These are phyloP conservation scores for Penaeus vannamei DNA, from an alignment of 1,140 invertebrate genomes.

Conservation along the genomic window DNA sequence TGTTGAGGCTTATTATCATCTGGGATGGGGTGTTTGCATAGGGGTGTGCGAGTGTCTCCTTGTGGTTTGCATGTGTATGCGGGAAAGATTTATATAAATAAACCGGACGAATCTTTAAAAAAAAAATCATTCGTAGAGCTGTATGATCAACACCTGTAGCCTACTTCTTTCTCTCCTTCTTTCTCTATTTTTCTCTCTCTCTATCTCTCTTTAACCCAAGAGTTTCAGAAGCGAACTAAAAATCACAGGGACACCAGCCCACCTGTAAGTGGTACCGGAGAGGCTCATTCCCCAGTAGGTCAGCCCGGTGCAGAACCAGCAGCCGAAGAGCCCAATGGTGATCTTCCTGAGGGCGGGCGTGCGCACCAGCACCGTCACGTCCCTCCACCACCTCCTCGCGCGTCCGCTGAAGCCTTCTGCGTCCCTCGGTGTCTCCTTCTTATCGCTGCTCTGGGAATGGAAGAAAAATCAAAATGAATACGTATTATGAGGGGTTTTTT, in stretches of 20 bases:
- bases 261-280: constrained; percentile 59
- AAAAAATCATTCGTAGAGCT: too few species aligned
- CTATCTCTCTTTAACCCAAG: too few species aligned
- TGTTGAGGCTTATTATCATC: background rate
- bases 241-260: background rate
- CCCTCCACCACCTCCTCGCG: constrained; percentile 12
- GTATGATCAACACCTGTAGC: too few species aligned
- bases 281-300: constrained; percentile 88
- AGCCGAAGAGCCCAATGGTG: constrained; percentile 83
- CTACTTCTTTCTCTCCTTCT: too few species aligned
- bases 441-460: background rate
- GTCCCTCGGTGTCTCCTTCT: background rate
- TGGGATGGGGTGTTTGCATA: too few species aligned
- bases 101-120: too few species aligned
- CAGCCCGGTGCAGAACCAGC: constrained; percentile 77
- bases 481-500: too few species aligned
- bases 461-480: background rate
- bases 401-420: background rate
- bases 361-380: constrained; percentile 35
- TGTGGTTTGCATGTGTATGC: too few species aligned
- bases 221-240: background rate
- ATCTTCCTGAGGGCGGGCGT: constrained; percentile 81
- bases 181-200: too few species aligned
- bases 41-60: too few species aligned
- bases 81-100: too few species aligned